These are phyloP conservation scores for Tinamus guttatus DNA, from an alignment of 2,113 vertebrate species.

Conservation along the genomic window DNA sequence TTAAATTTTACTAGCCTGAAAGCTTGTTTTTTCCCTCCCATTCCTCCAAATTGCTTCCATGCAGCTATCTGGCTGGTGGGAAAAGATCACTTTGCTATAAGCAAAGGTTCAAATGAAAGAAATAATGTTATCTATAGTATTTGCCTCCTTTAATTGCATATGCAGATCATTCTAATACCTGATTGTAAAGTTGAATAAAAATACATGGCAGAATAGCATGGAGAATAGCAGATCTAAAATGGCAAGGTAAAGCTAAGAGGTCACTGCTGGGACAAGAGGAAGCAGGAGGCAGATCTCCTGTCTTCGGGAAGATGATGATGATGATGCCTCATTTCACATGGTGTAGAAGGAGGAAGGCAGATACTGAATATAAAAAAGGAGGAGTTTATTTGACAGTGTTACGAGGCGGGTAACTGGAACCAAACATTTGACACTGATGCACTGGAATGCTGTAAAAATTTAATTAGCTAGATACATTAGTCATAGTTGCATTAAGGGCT, in stretches of 20 bases:
- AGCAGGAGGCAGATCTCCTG: conserved; percentile 25
- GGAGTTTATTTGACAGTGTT: conserved; percentile 79
- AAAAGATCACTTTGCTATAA: not conserved
- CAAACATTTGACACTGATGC: conserved; percentile 82
- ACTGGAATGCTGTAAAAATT: conserved; percentile 85
- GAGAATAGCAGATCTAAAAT: not conserved
- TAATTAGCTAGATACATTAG: conserved; percentile 85
- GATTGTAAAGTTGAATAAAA: not conserved
- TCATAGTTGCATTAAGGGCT: conserved; percentile 79
- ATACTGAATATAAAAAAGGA: conserved; percentile 52
- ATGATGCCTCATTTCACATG: conserved; percentile 12
- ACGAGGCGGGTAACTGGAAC: conserved; percentile 77
- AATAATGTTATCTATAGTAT: not conserved
- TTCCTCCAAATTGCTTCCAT: not conserved
- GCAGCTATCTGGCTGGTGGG: not conserved
- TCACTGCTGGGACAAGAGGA: conserved; percentile 32
- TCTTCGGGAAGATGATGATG: conserved; percentile 8
- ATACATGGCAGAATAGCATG: too few relatives aligned
- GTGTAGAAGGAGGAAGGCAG: conserved; percentile 57
- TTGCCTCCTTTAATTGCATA: not conserved
- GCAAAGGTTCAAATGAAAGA: not conserved
- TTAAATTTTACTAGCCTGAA: not conserved
- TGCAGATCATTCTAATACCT: not conserved
- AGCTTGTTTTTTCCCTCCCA: conserved; percentile 1
- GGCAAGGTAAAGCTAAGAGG: not conserved